Conservation (phyloP, 1,140 invertebrate species). For the Gonatopus flavifemur region DNA sequence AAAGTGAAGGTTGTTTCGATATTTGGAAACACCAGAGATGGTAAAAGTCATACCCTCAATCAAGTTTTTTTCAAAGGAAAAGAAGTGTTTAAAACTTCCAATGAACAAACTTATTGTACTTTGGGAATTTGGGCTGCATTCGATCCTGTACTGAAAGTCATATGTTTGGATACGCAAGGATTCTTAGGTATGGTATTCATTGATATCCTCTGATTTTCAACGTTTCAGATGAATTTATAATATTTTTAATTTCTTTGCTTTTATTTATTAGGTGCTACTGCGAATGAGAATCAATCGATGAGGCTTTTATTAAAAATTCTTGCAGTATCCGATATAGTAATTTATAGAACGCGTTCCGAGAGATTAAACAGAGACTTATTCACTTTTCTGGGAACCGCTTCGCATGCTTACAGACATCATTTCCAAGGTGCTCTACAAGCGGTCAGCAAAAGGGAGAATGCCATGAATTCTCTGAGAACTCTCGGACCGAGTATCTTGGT, state of each 20-base stretch:
- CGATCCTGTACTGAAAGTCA: constrained; percentile 65
- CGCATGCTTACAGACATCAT: constrained; percentile 73
- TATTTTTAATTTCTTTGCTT: background rate
- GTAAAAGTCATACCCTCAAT: constrained; percentile 83
- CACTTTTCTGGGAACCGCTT: constrained; percentile 78
- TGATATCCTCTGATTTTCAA: no score
- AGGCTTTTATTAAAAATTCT: constrained; percentile 72
- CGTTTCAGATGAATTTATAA: background rate
- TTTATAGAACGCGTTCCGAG: constrained; percentile 79
- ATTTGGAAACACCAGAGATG: constrained; percentile 86
- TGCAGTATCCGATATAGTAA: constrained; percentile 80
- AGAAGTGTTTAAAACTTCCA: constrained; percentile 75
- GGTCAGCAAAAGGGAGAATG: constrained; percentile 59
- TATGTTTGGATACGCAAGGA: constrained; percentile 83
- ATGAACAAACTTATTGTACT: constrained; percentile 74
- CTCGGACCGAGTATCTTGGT: constrained; percentile 76
- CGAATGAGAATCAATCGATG: constrained; percentile 70
- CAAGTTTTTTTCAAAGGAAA: constrained; percentile 76
- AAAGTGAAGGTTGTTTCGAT: constrained; percentile 84
- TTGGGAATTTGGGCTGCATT: constrained; percentile 81
- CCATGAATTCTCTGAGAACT: constrained; percentile 56
- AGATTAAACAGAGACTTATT: constrained; percentile 79
- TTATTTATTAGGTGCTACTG: constrained; percentile 58
- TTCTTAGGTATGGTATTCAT: constrained; percentile 58
- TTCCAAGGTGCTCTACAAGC: constrained; percentile 69